Evolutionary conservation across 2,888 invertebrate species (phyloP), one percentile per base, ranked within the genome.

Genomic region (Drosophila cracens): DNA sequence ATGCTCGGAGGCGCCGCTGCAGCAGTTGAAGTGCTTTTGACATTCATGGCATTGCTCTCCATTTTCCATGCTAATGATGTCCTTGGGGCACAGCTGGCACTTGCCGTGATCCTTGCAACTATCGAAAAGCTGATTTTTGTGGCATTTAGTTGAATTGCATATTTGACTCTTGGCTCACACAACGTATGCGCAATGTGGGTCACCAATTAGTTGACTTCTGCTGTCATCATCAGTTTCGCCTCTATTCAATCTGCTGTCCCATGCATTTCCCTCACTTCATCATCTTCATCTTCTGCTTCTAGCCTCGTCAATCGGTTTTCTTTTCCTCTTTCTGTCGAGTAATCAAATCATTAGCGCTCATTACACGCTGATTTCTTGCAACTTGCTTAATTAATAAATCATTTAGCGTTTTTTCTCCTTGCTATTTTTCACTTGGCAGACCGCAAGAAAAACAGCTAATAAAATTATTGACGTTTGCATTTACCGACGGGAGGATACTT

Each of bases 281-380:
- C n/a, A 46, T 36, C 11, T n/a, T n/a, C 46, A 51, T 13, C 51
- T 40, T 36, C 21, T 16, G 21, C 16, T 8, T 8, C 62, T 66
- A 51, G 51, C 71, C 31, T 51, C 60, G 58, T 68, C 54, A 59
- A 66, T 71, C 62, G 43, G 36, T n/a, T 36, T 48, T 31, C 34
- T n/a, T 25, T 16, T 38, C 21, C 43, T 52, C 58, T 80, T 78
- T 76, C 66, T 71, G 83, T 69, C 70, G 69, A 87, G 83, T 86
- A 86, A 89, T 84, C 89, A 81, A 83, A 83, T 84, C 82, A 87
- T 86, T 83, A 89, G 75, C 83, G 66, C 82, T 86, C 78, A 86
- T 89, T 89, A 83, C 88, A 63, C 70, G 52, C 63, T 70, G 67
- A 66, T 79, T 81, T 70, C 60, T 63, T 56, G 29, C 63, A 63